Base-by-base conservation (phyloP, 2,888 invertebrate genomes). In the Sinohyriopsis cumingii region DNA sequence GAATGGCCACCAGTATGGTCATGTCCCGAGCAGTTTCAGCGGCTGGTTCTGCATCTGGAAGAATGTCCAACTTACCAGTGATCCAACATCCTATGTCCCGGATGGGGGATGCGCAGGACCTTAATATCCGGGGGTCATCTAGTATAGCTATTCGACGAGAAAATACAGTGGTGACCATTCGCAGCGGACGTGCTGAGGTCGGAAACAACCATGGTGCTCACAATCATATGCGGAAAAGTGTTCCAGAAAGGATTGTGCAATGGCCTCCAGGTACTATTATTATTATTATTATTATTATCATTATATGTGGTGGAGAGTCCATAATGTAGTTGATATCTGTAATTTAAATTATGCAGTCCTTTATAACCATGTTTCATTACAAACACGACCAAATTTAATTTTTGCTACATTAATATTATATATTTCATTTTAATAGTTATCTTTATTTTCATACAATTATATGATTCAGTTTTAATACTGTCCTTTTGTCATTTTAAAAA, bases 41-140 rank as follows among this genome's bases (percentile, higher is more conserved):
- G 24, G 66, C 75, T 9, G 71, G 74, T 25, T 69, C 73, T 7
- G 67, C 68, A 12, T 73, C 75, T n/a, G 77, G 70, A 12, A 59
- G 75, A 28, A 70, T 72, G 22, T 75, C 79, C 45, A 82, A 79
- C 60, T 68, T 82, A 7, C 82, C 81, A 4, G 77, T 81, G 24
- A 78, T 82, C 59, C 76, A 80, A 55, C 82, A 82, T 61, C 82
- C 82, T 5, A 80, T 81, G 79, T 73, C 81, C 33, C 65, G 77
- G 25, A 53, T 81, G 18, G 79, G 80, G 53, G 71, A 80, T 68
- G 65, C 70, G 33, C 73, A 70, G 54, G 79, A 78, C 45, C 69
- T 82, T 54, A 68, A 77, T 4, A 75, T 82, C 22, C 67, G 75
- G 25, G 82, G 82, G 15, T 79, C 82, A 3, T 71, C 78, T 5